These are phyloP conservation scores for Chiroxiphia lanceolata DNA, from an alignment of 2,797 vertebrate genomes.

Conservation along the genomic window DNA sequence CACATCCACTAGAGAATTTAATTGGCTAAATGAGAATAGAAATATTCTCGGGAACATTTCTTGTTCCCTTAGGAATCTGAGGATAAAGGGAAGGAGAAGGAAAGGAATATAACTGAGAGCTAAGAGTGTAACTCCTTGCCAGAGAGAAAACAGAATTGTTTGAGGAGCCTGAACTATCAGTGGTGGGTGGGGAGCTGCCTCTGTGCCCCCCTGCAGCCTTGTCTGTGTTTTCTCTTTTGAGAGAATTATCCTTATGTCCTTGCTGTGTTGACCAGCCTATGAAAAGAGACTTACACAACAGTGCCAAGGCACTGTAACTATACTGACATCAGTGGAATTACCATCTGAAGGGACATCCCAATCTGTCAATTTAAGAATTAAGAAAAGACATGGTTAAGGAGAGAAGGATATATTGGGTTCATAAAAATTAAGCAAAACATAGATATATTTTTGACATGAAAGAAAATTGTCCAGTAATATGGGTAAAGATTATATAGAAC, in stretches of 20 bases:
- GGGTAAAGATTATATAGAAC: background rate
- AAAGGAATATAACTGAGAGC: background rate
- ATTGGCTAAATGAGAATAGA: conserved; percentile 17
- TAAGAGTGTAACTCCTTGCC: background rate
- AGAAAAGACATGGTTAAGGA: background rate
- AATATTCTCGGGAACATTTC: background rate
- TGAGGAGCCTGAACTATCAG: background rate
- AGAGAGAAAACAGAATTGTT: background rate
- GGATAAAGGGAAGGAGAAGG: background rate
- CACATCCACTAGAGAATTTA: background rate
- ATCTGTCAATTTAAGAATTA: background rate
- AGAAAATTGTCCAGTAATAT: background rate
- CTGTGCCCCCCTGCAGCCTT: background rate
- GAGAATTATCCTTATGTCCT: background rate
- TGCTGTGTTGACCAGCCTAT: background rate
- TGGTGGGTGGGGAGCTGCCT: background rate
- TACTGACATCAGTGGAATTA: background rate
- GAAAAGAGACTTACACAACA: background rate
- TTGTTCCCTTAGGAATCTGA: background rate
- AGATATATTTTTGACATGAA: background rate
- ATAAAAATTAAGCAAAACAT: background rate
- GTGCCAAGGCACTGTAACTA: background rate
- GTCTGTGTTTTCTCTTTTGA: background rate
- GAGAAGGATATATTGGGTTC: background rate
- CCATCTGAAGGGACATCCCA: background rate